Base-by-base conservation (phyloP, 64 coral and sea anemone genomes). In the Montipora foliosa region DNA sequence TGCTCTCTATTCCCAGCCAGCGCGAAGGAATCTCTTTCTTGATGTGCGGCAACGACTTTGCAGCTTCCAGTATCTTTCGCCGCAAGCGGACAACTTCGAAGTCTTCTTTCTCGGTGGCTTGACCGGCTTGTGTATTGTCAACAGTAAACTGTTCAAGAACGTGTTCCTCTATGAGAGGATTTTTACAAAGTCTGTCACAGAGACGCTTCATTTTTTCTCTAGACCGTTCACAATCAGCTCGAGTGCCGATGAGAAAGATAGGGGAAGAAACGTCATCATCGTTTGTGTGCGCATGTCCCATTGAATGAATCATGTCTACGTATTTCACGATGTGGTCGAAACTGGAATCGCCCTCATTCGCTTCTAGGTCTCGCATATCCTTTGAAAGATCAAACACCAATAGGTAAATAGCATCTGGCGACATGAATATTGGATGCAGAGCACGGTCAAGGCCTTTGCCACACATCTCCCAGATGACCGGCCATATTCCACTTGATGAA, bases 361-460 rank as follows among this genome's bases (percentile, higher is more conserved):
- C n/a, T 50, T 45, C 62, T 47, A 21, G 22, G 0, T 68, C 64
- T 11, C 21, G 66, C 45, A 72, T 14, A 22, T 49, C 3, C 44
- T 86, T 72, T 49, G 82, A 86, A 16, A 72, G 44, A 86, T 86
- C 82, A 86, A 86, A 86, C 6, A 19, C 64, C 82, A 86, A 49
- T 5, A 86, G 6, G 82, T 86, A 86, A 45, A 86, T 29, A 50
- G 82, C 82, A 8, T 86, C 82, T 19, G 82, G 61, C 19, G 46
- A 47, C 82, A 86, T 86, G 82, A 71, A 86, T 6, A 86, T 86
- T 3, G 82, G 82, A 86, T 86, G 82, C 47, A 86, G 21, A 0
- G 82, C 82, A 8, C 66, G 62, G 46, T 86, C 67, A 21, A 70
- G 46, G 1, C 16, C 66, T 71, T 86, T 44, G 66, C 82, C 66